Evolutionary conservation across 2,113 vertebrate species (phyloP).

Genomic region (Sebastes schlegelii): DNA sequence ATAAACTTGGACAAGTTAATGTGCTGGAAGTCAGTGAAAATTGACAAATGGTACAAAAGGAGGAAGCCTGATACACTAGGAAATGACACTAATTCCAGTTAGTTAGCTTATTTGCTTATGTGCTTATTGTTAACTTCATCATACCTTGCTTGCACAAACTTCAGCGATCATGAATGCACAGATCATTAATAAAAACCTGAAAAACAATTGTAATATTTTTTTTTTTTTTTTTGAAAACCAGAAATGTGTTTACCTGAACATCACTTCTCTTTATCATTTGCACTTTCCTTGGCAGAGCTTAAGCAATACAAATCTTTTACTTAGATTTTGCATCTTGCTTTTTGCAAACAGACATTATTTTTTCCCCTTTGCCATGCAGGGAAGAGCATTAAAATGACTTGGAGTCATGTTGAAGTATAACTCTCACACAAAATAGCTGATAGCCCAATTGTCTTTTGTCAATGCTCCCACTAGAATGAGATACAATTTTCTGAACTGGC

Average conservation of each 20-base stretch:
- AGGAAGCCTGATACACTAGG: too few species aligned
- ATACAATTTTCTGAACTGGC: conserved; percentile 29
- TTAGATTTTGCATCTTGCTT: not conserved
- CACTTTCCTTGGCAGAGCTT: not conserved
- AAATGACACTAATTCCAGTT: not conserved
- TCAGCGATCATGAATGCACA: not conserved
- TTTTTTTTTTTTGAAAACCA: not conserved
- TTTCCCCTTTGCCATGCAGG: not conserved
- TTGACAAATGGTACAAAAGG: not conserved
- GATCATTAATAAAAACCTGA: not conserved
- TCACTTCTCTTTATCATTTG: not conserved
- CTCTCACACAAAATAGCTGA: conserved; percentile 33
- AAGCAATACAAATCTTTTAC: not conserved
- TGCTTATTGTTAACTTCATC: not conserved
- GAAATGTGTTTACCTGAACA: not conserved
- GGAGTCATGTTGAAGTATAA: conserved; percentile 24
- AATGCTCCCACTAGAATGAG: conserved; percentile 12
- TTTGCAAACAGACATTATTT: conserved; percentile 10
- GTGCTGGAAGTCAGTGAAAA: not conserved
- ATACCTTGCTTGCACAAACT: not conserved
- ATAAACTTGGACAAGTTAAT: not conserved
- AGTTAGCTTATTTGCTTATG: not conserved
- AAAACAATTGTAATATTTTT: too few species aligned
- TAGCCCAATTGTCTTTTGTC: conserved; percentile 40
- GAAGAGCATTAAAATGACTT: conserved; percentile 20